Conservation (phyloP, 2,113 vertebrate genomes). For the Coturnix japonica region DNA sequence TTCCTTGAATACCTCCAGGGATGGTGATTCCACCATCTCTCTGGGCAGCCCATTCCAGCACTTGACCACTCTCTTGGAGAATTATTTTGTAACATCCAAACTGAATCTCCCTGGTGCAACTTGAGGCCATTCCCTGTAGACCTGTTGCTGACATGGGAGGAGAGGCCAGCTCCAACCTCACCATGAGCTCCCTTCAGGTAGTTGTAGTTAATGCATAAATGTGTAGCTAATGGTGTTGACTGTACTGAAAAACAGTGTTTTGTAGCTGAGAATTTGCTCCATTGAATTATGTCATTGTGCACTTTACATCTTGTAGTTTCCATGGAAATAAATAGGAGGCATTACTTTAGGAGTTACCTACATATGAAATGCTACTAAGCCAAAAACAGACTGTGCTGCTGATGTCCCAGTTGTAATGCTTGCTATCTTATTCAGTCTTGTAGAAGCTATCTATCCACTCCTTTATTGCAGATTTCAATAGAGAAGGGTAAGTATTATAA, state of each 20-base stretch:
- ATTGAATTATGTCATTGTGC: background rate
- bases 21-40: too few relatives aligned
- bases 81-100: too few relatives aligned
- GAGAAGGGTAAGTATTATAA: background rate
- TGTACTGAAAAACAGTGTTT: background rate
- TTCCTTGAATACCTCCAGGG: too few relatives aligned
- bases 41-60: too few relatives aligned
- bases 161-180: too few relatives aligned
- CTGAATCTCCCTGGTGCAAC: too few relatives aligned
- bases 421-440: background rate
- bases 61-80: too few relatives aligned
- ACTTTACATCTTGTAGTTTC: background rate
- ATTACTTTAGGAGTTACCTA: background rate
- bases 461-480: background rate
- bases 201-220: background rate
- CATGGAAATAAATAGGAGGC: background rate
- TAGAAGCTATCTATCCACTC: background rate
- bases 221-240: background rate
- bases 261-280: background rate
- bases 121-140: too few relatives aligned
- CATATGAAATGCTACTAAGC: background rate
- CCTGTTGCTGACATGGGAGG: too few relatives aligned
- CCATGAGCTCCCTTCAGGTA: too few relatives aligned
- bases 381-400: rapidly evolving
- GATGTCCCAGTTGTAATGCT: background rate